Evolutionary conservation across 2,113 vertebrate species (phyloP).

Genomic region (Mesocricetus auratus): DNA sequence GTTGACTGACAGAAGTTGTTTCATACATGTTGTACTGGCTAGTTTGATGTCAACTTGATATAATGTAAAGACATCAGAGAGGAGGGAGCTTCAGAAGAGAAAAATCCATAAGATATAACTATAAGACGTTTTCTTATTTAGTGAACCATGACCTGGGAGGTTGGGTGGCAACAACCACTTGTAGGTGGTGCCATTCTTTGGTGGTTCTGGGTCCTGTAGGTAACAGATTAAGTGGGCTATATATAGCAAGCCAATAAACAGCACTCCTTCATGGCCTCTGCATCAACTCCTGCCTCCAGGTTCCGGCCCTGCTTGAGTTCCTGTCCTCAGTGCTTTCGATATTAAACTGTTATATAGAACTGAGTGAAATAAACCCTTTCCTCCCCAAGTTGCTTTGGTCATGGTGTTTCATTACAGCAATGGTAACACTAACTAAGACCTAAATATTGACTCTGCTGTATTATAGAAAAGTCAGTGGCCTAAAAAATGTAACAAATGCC

Average conservation of each 20-base stretch:
- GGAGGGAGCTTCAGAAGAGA: neutral
- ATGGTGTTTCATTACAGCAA: neutral
- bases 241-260: neutral
- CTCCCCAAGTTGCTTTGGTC: neutral
- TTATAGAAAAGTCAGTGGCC: neutral
- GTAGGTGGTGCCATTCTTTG: neutral
- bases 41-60: neutral
- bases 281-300: neutral
- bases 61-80: neutral
- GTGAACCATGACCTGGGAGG: neutral
- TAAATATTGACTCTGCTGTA: neutral
- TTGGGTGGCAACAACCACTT: neutral
- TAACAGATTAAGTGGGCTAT: neutral
- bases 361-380: neutral
- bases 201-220: neutral
- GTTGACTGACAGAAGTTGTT: neutral
- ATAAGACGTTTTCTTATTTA: neutral
- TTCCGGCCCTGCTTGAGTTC: neutral
- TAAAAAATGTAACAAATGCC: neutral
- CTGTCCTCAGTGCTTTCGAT: neutral
- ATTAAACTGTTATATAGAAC: neutral
- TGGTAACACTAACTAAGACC: neutral
- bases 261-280: fast-evolving
- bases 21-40: neutral
- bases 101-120: neutral